These are phyloP conservation scores for Eupsilia transversa DNA, from an alignment of 2,888 invertebrate genomes.

Conservation along the genomic window DNA sequence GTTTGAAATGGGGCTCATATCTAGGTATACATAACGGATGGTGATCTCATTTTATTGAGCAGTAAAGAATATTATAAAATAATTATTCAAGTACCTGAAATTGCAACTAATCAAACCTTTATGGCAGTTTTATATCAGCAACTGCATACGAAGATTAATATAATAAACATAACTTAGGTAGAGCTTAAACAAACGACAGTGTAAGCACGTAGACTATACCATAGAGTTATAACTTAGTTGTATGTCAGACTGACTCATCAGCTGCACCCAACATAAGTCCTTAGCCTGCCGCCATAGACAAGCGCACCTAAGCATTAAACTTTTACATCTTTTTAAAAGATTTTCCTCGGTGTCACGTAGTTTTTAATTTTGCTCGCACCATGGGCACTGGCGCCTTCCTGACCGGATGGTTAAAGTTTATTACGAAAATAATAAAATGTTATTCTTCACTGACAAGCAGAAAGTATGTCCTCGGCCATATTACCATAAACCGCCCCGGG, in stretches of 20 bases:
- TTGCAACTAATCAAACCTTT: conserved; percentile 22
- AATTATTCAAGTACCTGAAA: conserved; percentile 11
- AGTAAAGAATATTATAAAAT: conserved; percentile 28
- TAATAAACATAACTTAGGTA: not conserved
- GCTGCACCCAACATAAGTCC: conserved; percentile 28
- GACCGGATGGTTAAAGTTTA: conserved; percentile 45
- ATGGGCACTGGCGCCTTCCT: conserved; percentile 26
- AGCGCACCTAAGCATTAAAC: not conserved
- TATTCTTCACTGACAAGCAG: conserved; percentile 43
- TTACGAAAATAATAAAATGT: conserved; percentile 53
- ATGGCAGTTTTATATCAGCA: conserved; percentile 16
- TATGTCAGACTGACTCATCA: conserved; percentile 39
- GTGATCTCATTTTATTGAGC: conserved; percentile 32
- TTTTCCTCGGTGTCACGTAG: conserved; percentile 7
- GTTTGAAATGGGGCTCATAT: conserved; percentile 21
- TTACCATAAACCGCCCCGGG: conserved; percentile 61
- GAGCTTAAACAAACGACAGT: conserved; percentile 10
- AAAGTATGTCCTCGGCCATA: conserved; percentile 57
- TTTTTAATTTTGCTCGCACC: conserved; percentile 16
- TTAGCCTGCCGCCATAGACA: conserved; percentile 14
- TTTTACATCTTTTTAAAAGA: not conserved
- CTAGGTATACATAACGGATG: conserved; percentile 18
- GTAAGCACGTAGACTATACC: conserved; percentile 2
- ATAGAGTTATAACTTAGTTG: conserved; percentile 10
- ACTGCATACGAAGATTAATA: conserved; percentile 7